Evolutionary conservation across 2,113 vertebrate genomes (phyloP).

Genomic region (Muntiacus reevesi): DNA sequence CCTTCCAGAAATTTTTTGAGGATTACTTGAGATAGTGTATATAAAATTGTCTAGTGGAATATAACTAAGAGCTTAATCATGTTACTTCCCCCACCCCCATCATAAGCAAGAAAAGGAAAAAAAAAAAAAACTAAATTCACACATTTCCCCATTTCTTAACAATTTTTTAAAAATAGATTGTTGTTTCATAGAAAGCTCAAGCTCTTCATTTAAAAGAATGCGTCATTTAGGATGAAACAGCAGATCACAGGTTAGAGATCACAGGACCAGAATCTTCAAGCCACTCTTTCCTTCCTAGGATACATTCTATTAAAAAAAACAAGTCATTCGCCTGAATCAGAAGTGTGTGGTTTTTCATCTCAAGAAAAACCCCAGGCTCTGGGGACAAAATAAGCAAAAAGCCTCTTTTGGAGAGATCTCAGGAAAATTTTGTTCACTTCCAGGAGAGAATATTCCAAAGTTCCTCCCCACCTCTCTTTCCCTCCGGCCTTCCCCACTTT

Average conservation of each 20-base stretch:
- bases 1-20: neutral
- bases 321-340: neutral
- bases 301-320: neutral
- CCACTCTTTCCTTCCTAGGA: neutral
- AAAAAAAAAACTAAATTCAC: neutral
- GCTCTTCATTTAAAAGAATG: neutral
- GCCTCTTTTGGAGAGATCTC: neutral
- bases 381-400: neutral
- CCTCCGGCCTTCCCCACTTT: neutral
- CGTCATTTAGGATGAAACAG: neutral
- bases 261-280: neutral
- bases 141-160: neutral
- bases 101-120: neutral
- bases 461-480: neutral
- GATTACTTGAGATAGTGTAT: neutral
- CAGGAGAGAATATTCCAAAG: neutral
- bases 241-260: neutral
- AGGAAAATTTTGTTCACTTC: neutral
- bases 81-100: neutral
- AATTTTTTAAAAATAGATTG: neutral
- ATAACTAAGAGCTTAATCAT: neutral
- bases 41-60: neutral
- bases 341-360: neutral
- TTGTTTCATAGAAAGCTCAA: neutral
- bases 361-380: neutral